Percentiles rank a stretch among this genome's conserved stretches.
Evolutionary conservation across 30 jellyfish, hydroid and myxozoan genomes (phyloP).

Genomic region (Clytia hemisphaerica): DNA sequence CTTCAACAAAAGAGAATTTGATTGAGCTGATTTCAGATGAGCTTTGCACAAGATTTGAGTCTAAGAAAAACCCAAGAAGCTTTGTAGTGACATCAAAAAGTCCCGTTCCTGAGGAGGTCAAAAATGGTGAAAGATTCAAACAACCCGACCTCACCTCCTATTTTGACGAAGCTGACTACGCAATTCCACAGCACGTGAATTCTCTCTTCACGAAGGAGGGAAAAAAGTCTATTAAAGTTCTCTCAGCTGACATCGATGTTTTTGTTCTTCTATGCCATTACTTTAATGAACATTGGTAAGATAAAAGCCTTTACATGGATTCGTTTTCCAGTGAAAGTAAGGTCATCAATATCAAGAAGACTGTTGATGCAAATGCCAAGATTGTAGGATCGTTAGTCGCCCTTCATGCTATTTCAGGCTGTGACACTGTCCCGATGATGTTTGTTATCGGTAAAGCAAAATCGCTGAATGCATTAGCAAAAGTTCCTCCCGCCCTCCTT

Average conservation of each 20-base stretch:
- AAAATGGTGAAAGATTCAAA: background rate
- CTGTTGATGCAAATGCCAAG: background rate
- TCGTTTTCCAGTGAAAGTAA: background rate
- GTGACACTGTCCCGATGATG: background rate
- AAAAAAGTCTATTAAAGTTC: background rate
- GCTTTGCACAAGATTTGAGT: too few species aligned
- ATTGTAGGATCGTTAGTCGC: too few species aligned
- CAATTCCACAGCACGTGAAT: background rate
- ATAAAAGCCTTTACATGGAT: background rate
- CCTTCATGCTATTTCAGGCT: background rate
- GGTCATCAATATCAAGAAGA: background rate
- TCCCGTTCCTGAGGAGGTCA: background rate
- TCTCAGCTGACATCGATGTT: background rate
- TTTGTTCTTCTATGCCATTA: background rate
- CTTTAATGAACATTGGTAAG: background rate
- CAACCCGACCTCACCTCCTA: background rate
- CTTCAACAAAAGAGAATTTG: too few species aligned
- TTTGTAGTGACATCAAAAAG: background rate
- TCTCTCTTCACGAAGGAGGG: background rate
- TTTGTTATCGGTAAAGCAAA: background rate
- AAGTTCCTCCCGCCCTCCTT: background rate
- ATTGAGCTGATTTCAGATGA: too few species aligned
- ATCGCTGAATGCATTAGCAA: background rate
- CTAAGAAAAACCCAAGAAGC: too few species aligned
- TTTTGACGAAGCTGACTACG: slow-evolving; percentile 1